Evolutionary conservation across 2,113 vertebrate species (phyloP), one percentile per base, ranked within the genome.

Genomic region (Ochotona curzoniae): DNA sequence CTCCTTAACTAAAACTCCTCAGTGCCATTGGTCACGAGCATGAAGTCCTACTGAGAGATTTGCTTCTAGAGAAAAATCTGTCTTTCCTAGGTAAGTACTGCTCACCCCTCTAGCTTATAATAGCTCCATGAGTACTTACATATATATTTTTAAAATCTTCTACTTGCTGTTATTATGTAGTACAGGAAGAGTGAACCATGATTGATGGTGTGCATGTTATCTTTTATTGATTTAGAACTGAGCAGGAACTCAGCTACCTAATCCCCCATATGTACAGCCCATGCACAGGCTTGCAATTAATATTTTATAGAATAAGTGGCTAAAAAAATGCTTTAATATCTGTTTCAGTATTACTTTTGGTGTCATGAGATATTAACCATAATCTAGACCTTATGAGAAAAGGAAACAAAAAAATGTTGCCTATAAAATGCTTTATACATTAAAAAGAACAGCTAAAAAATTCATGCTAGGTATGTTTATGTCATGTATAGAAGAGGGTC

Each of bases 11-110:
- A 57, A 75, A 73, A 90, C 94, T 88, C 76, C 86, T 93, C 97
- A 99, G 99, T 0, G 98, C 99, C 87, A 99, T 99, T 97, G 99
- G 99, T 47, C 98, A 99, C 75, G 99, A 99, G 78, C 99, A 99
- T 10, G 99, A 99, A 97, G 98, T 99, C 76, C 97, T 99, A 90
- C 98, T 99, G 35, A 96, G 98, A 97, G 99, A 99, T 97, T 98
- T 99, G 95, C 99, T 99, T 95, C 97, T 98, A 84, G 98, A 99
- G 97, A 99, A 97, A 96, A 99, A 99, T 94, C 98, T 99, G 83
- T 99, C 99, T 47, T 99, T 99, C 97, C 97, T 99, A 91, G 99
- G 99, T 99, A 98, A 99, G 99, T 87, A 57, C 85, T 89, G 57
- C 54, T 97, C 81, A 90, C 35, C 83, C 92, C 28, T 67, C 73